A percentile compares a stretch with the other conserved stretches of the same genome.
phyloP scores from a whole-genome alignment of 23 tunicate genomes.

The Halocynthia roretzi region DNA sequence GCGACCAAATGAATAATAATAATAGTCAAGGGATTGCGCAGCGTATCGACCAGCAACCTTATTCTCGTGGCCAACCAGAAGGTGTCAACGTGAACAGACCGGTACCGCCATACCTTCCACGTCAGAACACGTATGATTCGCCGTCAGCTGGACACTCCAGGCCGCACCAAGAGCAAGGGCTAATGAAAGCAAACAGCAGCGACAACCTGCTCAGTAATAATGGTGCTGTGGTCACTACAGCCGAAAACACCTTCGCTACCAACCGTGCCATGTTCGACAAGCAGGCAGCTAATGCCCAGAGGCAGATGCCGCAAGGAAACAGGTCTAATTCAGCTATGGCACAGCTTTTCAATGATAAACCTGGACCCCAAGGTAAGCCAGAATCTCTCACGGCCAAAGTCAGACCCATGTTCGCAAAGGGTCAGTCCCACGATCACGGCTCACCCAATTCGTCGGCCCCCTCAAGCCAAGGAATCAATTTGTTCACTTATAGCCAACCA shows the following conservation, averaged over 20 bases:
- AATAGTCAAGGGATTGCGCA: constrained; percentile 1
- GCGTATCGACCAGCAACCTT: not conserved
- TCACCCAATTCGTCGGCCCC: not conserved
- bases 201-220: constrained; percentile 3
- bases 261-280: constrained; percentile 19
- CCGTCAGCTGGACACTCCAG: not conserved
- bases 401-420: constrained; percentile 62
- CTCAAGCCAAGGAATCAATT: constrained; percentile 36
- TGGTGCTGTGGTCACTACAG: too few species aligned
- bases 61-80: constrained; percentile 50
- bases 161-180: not conserved
- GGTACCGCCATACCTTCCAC: constrained; percentile 9
- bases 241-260: constrained; percentile 2
- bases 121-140: constrained; percentile 18
- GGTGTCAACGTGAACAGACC: constrained; percentile 19
- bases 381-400: constrained; percentile 80
- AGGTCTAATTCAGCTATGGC: constrained; percentile 78
- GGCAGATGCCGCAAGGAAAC: not conserved
- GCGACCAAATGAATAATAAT: constrained; percentile 1
- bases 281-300: not conserved
- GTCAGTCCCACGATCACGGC: not conserved
- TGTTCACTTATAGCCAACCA: constrained; percentile 85
- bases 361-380: constrained; percentile 15
- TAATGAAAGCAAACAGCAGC: constrained; percentile 8
- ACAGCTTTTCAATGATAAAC: constrained; percentile 34